These are phyloP conservation scores for Ochropleura leucogaster DNA, from an alignment of 2,888 invertebrate species.

Conservation along the genomic window DNA sequence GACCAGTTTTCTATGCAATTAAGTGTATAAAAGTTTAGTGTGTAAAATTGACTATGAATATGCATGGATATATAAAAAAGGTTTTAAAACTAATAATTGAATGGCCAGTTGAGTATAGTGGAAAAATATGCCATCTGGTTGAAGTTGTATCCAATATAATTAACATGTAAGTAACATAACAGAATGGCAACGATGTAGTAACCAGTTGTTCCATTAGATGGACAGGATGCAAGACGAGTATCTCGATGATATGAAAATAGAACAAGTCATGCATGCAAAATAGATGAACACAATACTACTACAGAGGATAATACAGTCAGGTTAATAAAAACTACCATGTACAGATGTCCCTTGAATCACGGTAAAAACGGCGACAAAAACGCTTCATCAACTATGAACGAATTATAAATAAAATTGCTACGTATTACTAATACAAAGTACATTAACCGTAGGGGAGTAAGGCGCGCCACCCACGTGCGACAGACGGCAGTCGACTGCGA, in stretches of 20 bases:
- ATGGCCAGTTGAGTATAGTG: neutral
- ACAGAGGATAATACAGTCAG: neutral
- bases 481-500: slow-evolving; percentile 80
- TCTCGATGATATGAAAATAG: slow-evolving; percentile 42
- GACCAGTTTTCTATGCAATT: slow-evolving; percentile 40
- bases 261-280: slow-evolving; percentile 19
- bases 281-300: neutral
- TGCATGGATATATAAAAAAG: slow-evolving; percentile 9
- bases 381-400: slow-evolving; percentile 1
- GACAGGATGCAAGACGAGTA: slow-evolving; percentile 35
- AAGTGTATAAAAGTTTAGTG: slow-evolving; percentile 18
- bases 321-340: too few relatives aligned
- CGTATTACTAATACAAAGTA: slow-evolving; percentile 57
- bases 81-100: slow-evolving; percentile 6
- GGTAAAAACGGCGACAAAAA: neutral
- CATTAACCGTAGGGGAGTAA: slow-evolving; percentile 63
- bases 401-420: slow-evolving; percentile 53
- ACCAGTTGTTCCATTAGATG: slow-evolving; percentile 39
- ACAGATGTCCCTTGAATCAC: neutral
- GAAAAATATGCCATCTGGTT: slow-evolving; percentile 6
- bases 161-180: slow-evolving; percentile 27
- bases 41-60: slow-evolving; percentile 34
- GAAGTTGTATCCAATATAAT: slow-evolving; percentile 19
- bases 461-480: slow-evolving; percentile 81
- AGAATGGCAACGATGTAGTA: slow-evolving; percentile 1